These are phyloP conservation scores for Macrosiphum euphorbiae DNA, from an alignment of 2,888 invertebrate genomes.

Conservation along the genomic window DNA sequence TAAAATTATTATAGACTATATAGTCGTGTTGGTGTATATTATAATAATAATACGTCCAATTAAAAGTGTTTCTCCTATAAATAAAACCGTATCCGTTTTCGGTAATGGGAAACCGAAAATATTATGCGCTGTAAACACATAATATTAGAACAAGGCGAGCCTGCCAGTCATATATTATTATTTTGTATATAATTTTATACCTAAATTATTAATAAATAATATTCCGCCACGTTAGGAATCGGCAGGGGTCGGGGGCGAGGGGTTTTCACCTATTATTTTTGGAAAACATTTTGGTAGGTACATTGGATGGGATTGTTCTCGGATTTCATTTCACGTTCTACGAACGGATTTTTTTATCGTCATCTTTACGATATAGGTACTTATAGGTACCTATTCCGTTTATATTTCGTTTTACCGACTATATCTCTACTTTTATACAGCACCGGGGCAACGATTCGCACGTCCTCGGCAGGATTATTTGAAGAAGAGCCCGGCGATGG, in stretches of 20 bases:
- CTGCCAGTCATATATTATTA: background rate
- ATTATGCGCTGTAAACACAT: background rate
- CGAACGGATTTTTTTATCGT: too few relatives aligned
- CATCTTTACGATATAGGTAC: too few relatives aligned
- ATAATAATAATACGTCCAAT: background rate
- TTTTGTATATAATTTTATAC: background rate
- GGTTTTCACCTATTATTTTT: too few relatives aligned
- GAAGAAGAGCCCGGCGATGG: background rate
- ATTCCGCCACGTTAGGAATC: background rate
- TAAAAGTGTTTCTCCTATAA: background rate
- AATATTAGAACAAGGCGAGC: background rate
- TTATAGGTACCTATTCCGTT: too few relatives aligned
- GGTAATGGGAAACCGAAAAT: slow-evolving; percentile 24
- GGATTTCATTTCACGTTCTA: too few relatives aligned
- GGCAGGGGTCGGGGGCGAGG: background rate
- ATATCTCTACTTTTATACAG: too few relatives aligned
- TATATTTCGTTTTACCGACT: too few relatives aligned
- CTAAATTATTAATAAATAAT: background rate
- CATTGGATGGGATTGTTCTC: too few relatives aligned
- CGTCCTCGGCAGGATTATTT: background rate
- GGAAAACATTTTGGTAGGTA: too few relatives aligned
- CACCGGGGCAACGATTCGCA: background rate
- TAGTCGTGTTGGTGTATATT: background rate
- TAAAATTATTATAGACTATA: background rate
- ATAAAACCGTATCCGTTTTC: slow-evolving; percentile 40